Percentiles rank a stretch among this genome's conserved stretches.
These are phyloP conservation scores for Melanostoma mellinum DNA, from an alignment of 2,888 invertebrate species.

Conservation along the genomic window DNA sequence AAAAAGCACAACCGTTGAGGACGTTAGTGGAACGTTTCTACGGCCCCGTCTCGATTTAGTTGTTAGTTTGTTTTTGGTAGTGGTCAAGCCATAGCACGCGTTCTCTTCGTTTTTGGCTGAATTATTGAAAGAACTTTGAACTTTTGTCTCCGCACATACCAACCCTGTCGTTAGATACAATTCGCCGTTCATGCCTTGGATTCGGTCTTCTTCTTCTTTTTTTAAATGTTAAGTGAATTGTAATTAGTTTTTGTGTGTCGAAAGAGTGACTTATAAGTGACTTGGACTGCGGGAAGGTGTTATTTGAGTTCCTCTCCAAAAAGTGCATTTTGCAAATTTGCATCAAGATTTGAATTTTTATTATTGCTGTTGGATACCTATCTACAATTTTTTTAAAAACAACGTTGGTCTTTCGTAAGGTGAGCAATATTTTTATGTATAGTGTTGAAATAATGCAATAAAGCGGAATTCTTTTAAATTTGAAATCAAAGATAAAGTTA, in stretches of 20 bases:
- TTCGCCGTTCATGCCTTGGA: constrained; percentile 11
- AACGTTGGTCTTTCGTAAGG: no score
- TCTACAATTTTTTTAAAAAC: no score
- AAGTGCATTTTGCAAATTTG: no score
- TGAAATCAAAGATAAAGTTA: no score
- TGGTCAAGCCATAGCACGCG: constrained; percentile 71
- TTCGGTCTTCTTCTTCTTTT: background rate
- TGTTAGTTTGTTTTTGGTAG: constrained; percentile 71
- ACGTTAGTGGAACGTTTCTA: constrained; percentile 69
- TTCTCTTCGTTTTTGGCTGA: constrained; percentile 46
- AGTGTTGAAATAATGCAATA: no score
- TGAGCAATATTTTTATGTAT: no score
- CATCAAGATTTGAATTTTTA: no score
- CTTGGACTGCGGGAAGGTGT: background rate
- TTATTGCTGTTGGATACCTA: no score
- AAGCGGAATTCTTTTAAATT: no score
- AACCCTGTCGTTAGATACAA: background rate
- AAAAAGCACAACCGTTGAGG: constrained; percentile 64
- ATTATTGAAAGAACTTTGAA: constrained; percentile 31
- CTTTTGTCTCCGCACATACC: constrained; percentile 34
- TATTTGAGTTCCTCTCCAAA: no score
- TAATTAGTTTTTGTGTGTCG: background rate
- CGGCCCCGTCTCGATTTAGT: constrained; percentile 66
- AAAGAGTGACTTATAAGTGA: constrained; percentile 2
- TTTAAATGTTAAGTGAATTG: constrained; percentile 5